Percentiles rank a stretch among this genome's conserved stretches.
These are phyloP conservation scores for Natrix natrix DNA, from an alignment of 2,797 vertebrate species.

Conservation along the genomic window DNA sequence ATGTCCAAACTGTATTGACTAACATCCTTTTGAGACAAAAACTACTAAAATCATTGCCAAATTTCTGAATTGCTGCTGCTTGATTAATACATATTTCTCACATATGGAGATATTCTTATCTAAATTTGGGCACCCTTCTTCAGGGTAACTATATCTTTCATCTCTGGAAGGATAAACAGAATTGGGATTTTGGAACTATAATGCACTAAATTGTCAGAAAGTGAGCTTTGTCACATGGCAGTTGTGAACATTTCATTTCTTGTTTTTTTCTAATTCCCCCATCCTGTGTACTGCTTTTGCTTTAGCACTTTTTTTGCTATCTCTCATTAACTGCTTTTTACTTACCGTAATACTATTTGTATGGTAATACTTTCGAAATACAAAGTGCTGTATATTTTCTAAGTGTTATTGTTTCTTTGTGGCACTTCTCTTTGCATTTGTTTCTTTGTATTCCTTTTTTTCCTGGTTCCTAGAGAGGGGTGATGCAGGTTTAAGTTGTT, in stretches of 20 bases:
- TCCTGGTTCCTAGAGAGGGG: slow-evolving; percentile 53
- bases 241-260: background rate
- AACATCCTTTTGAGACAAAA: background rate
- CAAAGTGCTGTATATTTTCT: slow-evolving; percentile 33
- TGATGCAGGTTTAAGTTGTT: slow-evolving; percentile 65
- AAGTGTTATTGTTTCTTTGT: slow-evolving; percentile 40
- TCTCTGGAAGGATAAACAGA: background rate
- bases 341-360: slow-evolving; percentile 34
- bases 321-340: slow-evolving; percentile 34
- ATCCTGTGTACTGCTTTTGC: background rate
- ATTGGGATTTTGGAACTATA: background rate
- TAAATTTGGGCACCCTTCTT: rapidly evolving
- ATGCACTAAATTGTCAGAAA: rapidly evolving
- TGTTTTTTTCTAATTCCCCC: background rate
- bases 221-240: background rate
- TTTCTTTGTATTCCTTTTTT: slow-evolving; percentile 28
- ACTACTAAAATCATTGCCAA: background rate
- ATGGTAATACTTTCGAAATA: slow-evolving; percentile 47
- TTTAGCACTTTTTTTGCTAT: slow-evolving; percentile 7
- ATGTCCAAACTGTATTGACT: background rate
- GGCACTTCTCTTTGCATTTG: slow-evolving; percentile 34
- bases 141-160: background rate
- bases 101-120: background rate
- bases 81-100: rapidly evolving
- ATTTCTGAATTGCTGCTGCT: background rate